Conservation (phyloP, 2,888 invertebrate species). For the Plemyria rubiginata region DNA sequence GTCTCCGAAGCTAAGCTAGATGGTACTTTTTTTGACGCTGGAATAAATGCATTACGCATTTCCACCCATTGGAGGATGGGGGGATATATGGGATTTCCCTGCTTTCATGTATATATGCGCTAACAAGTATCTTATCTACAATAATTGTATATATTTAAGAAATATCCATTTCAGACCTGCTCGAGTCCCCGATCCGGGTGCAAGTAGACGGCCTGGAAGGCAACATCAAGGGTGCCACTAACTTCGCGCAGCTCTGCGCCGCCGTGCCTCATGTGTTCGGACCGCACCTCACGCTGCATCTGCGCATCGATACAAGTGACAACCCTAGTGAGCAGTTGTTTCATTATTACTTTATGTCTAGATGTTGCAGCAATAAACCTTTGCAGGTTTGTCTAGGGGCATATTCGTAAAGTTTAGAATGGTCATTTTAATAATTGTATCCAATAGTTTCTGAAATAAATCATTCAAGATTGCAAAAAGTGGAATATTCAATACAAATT, state of each 20-base stretch:
- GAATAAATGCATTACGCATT: too few species aligned
- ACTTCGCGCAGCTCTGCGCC: constrained; percentile 70
- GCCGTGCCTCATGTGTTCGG: constrained; percentile 72
- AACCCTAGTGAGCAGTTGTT: constrained; percentile 48
- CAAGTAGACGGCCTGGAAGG: constrained; percentile 71
- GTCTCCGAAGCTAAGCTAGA: constrained; percentile 61
- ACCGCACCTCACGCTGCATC: constrained; percentile 70
- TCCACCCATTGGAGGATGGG: too few species aligned
- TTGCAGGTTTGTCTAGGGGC: too few species aligned
- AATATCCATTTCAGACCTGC: constrained; percentile 52
- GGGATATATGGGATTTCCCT: too few species aligned
- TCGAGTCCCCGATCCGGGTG: constrained; percentile 68
- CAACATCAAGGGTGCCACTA: constrained; percentile 67
- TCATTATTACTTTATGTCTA: too few species aligned
- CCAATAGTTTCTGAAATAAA: too few species aligned
- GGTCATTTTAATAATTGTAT: too few species aligned
- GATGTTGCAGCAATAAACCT: too few species aligned
- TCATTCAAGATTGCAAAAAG: too few species aligned
- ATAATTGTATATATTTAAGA: not conserved
- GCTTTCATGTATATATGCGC: too few species aligned
- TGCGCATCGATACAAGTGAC: constrained; percentile 57
- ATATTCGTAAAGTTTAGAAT: too few species aligned
- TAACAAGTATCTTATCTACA: not conserved
- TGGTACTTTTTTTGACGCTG: constrained; percentile 6
- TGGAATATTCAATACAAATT: too few species aligned